Conservation (phyloP, 2,888 invertebrate species). For the Epistrophe eligans region DNA sequence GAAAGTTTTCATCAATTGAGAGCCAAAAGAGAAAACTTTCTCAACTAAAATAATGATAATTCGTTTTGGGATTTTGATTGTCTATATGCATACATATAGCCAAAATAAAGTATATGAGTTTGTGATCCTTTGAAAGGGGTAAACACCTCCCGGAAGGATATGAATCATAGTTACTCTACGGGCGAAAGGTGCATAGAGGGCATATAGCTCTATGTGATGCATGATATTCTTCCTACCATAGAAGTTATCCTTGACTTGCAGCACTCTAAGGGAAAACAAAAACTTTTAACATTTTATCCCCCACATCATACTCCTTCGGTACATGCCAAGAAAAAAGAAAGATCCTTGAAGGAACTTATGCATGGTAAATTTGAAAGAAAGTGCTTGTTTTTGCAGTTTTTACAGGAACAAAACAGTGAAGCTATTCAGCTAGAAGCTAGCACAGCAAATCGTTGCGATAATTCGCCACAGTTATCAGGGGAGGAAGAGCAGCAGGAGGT, state of each 20-base stretch:
- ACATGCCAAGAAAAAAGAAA: constrained; percentile 10
- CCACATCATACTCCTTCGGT: neutral
- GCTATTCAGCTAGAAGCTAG: constrained; percentile 57
- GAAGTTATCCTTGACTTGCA: constrained; percentile 57
- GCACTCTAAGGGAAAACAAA: constrained; percentile 51
- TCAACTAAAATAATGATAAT: constrained; percentile 59
- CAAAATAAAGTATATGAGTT: neutral
- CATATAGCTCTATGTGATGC: constrained; percentile 18
- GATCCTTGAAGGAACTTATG: constrained; percentile 57
- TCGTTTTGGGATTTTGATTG: constrained; percentile 62
- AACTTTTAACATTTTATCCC: constrained; percentile 40
- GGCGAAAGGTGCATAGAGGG: constrained; percentile 42
- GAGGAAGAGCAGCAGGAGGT: neutral
- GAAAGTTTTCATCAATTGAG: constrained; percentile 48
- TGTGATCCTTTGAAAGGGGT: constrained; percentile 6
- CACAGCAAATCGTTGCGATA: constrained; percentile 73
- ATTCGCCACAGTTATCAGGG: constrained; percentile 71
- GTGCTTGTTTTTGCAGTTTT: constrained; percentile 71
- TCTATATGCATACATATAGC: neutral
- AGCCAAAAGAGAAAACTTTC: constrained; percentile 47
- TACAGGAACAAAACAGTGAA: constrained; percentile 36
- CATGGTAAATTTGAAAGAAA: constrained; percentile 61
- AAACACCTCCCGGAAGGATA: constrained; percentile 58
- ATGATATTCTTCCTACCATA: constrained; percentile 38
- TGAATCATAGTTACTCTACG: constrained; percentile 63